Evolutionary conservation across 2,113 vertebrate genomes (phyloP).

Genomic region (Hystrix cristata): DNA sequence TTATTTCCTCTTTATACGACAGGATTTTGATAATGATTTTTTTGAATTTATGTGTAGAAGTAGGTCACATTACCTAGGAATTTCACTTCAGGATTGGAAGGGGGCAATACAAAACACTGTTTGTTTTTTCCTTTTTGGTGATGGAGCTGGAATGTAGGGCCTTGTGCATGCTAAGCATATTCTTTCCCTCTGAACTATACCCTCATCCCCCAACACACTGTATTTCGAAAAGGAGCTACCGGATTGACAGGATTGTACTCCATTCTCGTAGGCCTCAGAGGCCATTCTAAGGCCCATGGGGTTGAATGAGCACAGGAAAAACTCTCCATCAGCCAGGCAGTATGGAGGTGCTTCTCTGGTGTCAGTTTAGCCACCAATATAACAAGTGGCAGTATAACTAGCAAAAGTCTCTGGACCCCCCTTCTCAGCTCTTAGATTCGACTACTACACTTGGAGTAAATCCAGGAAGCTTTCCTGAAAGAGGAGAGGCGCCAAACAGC

Average conservation of each 20-base stretch:
- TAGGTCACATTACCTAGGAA: slow-evolving; percentile 55
- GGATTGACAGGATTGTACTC: neutral
- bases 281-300: neutral
- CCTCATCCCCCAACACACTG: neutral
- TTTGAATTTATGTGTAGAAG: neutral
- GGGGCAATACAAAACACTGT: neutral
- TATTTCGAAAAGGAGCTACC: neutral
- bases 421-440: slow-evolving; percentile 13
- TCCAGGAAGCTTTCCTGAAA: neutral
- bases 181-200: neutral
- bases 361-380: neutral
- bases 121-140: neutral
- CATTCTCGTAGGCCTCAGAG: neutral
- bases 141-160: neutral
- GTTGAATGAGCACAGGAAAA: neutral
- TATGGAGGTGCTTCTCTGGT: neutral
- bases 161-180: neutral
- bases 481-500: neutral
- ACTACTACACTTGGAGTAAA: neutral
- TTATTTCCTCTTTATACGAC: slow-evolving; percentile 62
- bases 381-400: neutral
- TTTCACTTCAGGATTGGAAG: slow-evolving; percentile 46
- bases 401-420: neutral
- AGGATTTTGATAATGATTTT: slow-evolving; percentile 62
- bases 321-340: neutral